Evolutionary conservation across 2,888 invertebrate species (phyloP).

Genomic region (Auanema sp.): DNA sequence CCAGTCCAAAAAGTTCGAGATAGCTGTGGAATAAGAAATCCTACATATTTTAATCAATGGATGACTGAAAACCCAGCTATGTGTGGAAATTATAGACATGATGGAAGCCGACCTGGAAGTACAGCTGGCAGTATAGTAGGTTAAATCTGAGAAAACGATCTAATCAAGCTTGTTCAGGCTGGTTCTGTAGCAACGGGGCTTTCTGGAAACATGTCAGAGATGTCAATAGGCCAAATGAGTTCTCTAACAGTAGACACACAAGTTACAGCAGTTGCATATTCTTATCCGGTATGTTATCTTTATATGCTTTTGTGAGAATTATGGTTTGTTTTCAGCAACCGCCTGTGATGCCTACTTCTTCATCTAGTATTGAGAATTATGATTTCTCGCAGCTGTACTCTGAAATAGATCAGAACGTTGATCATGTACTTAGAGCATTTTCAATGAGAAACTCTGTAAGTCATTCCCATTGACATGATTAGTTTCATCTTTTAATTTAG

Average conservation of each 20-base stretch:
- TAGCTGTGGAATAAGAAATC: conserved; percentile 4
- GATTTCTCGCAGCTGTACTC: background rate
- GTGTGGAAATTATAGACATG: background rate
- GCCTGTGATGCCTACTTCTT: background rate
- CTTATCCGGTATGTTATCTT: background rate
- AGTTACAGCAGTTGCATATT: background rate
- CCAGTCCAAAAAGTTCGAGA: conserved; percentile 3
- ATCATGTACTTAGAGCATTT: background rate
- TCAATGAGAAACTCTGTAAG: background rate
- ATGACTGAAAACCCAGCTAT: conserved; percentile 1
- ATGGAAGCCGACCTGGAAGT: conserved; percentile 5
- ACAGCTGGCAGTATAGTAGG: background rate
- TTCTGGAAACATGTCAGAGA: background rate
- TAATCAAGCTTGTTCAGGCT: background rate
- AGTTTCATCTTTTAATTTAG: background rate
- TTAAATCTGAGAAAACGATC: background rate
- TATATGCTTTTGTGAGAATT: background rate
- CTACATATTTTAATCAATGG: conserved; percentile 1
- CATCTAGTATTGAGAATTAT: conserved; percentile 2
- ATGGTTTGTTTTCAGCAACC: background rate
- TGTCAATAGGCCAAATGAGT: conserved; percentile 5
- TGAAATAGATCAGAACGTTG: background rate
- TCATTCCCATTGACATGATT: background rate
- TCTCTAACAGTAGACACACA: background rate
- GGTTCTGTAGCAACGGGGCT: background rate